These are phyloP conservation scores for Gambusia yucatana DNA, from an alignment of 2,797 vertebrate genomes.

Conservation along the genomic window DNA sequence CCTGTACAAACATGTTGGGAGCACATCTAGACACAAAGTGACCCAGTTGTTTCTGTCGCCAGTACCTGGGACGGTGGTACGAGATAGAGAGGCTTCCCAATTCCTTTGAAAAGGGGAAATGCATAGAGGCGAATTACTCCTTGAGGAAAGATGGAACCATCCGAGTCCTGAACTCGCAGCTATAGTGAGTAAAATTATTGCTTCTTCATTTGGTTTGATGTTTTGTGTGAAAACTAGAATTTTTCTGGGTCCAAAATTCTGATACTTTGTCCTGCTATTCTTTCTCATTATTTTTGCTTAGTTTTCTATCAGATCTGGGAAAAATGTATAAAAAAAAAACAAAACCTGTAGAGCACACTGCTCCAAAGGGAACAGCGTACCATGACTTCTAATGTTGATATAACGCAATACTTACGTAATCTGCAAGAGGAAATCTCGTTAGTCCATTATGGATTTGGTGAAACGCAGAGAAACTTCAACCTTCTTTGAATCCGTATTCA, in stretches of 20 bases:
- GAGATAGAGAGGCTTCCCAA: slow-evolving; percentile 89
- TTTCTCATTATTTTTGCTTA: not conserved
- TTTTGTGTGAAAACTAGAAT: not conserved
- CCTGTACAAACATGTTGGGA: not conserved
- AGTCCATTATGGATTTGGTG: not conserved
- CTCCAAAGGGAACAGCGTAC: not conserved
- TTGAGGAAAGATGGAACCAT: slow-evolving; percentile 84
- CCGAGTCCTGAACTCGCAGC: slow-evolving; percentile 80
- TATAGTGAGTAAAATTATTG: slow-evolving; percentile 79
- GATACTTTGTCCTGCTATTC: not conserved
- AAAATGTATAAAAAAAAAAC: not conserved
- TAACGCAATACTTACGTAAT: not conserved
- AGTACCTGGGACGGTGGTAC: slow-evolving; percentile 89
- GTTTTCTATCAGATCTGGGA: not conserved
- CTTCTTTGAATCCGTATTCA: not conserved
- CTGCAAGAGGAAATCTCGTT: not conserved
- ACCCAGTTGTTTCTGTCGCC: not conserved
- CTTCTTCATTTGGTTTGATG: not conserved
- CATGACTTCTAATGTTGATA: not conserved
- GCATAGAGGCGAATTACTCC: slow-evolving; percentile 86
- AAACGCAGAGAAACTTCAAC: not conserved
- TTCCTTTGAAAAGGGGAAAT: slow-evolving; percentile 85
- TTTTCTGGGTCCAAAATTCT: not conserved
- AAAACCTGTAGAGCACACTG: not conserved
- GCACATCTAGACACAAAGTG: fast-evolving